These are phyloP conservation scores for Agonopterix alstromeriana DNA, from an alignment of 2,888 invertebrate genomes.

Conservation along the genomic window DNA sequence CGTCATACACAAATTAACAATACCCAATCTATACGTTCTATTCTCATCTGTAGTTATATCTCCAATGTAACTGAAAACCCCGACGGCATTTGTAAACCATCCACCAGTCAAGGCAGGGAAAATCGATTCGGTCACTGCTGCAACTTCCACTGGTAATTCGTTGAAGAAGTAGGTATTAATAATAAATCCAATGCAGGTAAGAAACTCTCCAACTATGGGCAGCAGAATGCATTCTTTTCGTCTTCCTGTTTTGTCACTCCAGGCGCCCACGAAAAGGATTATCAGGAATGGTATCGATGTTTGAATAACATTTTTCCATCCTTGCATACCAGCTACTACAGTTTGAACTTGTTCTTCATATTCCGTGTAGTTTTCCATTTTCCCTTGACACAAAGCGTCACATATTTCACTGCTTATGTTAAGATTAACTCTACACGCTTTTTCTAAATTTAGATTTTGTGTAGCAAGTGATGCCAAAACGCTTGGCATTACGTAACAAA, in stretches of 20 bases:
- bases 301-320: constrained; percentile 86
- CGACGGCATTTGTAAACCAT: constrained; percentile 92
- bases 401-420: constrained; percentile 80
- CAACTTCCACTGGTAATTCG: constrained; percentile 86
- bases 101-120: constrained; percentile 90
- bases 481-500: constrained; percentile 81
- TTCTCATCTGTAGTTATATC: constrained; percentile 89
- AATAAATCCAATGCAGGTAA: constrained; percentile 81
- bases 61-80: constrained; percentile 91
- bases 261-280: constrained; percentile 84
- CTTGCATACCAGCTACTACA: constrained; percentile 81
- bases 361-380: constrained; percentile 63
- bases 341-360: constrained; percentile 77
- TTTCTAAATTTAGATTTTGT: constrained; percentile 84
- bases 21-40: constrained; percentile 88
- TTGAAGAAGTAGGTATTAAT: constrained; percentile 83
- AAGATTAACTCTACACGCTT: constrained; percentile 86
- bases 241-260: constrained; percentile 78
- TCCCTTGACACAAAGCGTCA: constrained; percentile 79
- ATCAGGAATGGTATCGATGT: constrained; percentile 83
- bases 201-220: constrained; percentile 83
- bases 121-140: constrained; percentile 85
- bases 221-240: constrained; percentile 83
- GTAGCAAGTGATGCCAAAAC: constrained; percentile 84
- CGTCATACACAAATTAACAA: constrained; percentile 91